Evolutionary conservation across 1,140 invertebrate species (phyloP).

Genomic region (Himalopsyche phryganea): DNA sequence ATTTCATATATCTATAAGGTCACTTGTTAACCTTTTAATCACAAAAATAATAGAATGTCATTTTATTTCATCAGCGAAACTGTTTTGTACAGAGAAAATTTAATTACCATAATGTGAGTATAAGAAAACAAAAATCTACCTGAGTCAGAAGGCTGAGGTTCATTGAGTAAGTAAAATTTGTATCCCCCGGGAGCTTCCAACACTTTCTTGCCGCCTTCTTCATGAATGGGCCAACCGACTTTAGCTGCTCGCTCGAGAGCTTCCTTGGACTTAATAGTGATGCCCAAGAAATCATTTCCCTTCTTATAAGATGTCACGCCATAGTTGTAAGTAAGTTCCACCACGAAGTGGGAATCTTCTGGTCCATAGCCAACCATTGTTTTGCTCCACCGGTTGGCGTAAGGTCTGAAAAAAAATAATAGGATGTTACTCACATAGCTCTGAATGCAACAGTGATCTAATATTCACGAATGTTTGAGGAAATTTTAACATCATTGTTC

Average conservation of each 20-base stretch:
- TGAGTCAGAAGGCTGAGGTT: conserved; percentile 60
- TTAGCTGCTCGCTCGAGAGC: conserved; percentile 68
- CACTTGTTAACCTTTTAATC: too few relatives aligned
- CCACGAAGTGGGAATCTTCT: conserved; percentile 92
- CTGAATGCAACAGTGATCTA: not conserved
- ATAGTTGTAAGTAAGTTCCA: conserved; percentile 98
- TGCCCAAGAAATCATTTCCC: conserved; percentile 86
- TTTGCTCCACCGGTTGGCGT: conserved; percentile 97
- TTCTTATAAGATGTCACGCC: conserved; percentile 79
- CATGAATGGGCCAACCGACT: conserved; percentile 62
- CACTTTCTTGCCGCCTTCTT: conserved; percentile 59
- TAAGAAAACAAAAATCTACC: too few relatives aligned
- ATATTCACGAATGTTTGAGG: not conserved
- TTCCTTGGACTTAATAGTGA: conserved; percentile 79
- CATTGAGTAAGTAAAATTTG: conserved; percentile 76
- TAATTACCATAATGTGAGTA: too few relatives aligned
- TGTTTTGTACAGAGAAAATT: too few relatives aligned
- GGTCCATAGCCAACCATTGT: conserved; percentile 98
- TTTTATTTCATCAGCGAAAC: too few relatives aligned
- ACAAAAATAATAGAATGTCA: too few relatives aligned
- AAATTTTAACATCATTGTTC: not conserved
- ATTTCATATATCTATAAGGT: too few relatives aligned
- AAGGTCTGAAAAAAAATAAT: conserved; percentile 67
- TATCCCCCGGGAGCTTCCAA: conserved; percentile 88
- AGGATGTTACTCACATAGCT: not conserved